phyloP scores from a whole-genome alignment of 2,797 vertebrate genomes.

The Hybognathus amarus region DNA sequence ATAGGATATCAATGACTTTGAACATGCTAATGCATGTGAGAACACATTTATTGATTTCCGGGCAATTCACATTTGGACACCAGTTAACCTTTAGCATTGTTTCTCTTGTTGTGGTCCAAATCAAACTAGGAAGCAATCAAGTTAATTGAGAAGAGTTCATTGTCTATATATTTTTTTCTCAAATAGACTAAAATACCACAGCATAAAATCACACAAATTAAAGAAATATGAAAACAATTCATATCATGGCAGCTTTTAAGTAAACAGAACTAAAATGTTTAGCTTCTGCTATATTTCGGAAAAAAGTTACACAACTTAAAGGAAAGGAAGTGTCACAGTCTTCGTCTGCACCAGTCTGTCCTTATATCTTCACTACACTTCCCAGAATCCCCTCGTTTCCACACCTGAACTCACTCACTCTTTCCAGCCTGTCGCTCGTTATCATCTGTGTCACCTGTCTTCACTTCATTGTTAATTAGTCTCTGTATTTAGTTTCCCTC shows the following conservation, averaged over 20 bases:
- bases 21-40: constrained; percentile 41
- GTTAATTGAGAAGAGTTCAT: not conserved
- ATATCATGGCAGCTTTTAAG: not conserved
- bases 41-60: constrained; percentile 47
- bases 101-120: constrained; percentile 18
- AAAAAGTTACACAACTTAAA: not conserved
- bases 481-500: too few species aligned
- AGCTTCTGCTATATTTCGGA: not conserved
- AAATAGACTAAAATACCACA: not conserved
- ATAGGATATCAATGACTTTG: constrained; percentile 56
- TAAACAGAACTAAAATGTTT: not conserved
- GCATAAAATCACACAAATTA: not conserved
- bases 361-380: too few species aligned
- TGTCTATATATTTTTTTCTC: rapidly evolving
- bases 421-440: too few species aligned
- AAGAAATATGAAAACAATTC: not conserved
- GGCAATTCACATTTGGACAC: constrained; percentile 45
- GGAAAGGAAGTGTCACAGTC: too few species aligned
- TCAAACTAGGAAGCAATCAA: not conserved
- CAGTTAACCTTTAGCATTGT: constrained; percentile 35
- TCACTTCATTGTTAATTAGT: too few species aligned
- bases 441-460: too few species aligned
- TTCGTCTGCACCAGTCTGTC: too few species aligned
- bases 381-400: too few species aligned
- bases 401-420: too few species aligned